phyloP scores from a whole-genome alignment of 2,797 vertebrate species.

The Typhlichthys eigenmanni region DNA sequence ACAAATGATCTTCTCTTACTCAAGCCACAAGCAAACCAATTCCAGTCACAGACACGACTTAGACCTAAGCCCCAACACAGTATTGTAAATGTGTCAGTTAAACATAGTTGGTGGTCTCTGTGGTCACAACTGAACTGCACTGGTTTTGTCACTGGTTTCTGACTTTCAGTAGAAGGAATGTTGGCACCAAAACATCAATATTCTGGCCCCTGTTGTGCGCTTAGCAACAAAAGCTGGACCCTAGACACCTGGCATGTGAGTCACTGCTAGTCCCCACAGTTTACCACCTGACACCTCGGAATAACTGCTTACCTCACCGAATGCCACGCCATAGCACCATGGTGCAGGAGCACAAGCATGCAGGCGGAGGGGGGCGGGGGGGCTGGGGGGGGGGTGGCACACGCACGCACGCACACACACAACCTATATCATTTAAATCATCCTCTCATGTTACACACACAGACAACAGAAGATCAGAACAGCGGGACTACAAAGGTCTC shows the following conservation, averaged over 20 bases:
- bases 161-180: too few relatives aligned
- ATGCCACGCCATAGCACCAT: not conserved
- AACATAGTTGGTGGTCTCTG: not conserved
- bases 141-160: too few relatives aligned
- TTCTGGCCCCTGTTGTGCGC: too few relatives aligned
- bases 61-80: not conserved
- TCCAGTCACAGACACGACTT: not conserved
- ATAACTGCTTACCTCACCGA: conserved; percentile 38
- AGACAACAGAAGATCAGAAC: conserved; percentile 11
- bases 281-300: conserved; percentile 47
- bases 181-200: too few relatives aligned
- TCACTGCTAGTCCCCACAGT: conserved; percentile 27
- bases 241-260: conserved; percentile 15
- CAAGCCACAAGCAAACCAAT: not conserved
- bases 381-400: too few relatives aligned
- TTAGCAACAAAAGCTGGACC: not conserved
- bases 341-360: conserved; percentile 1
- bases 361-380: not conserved
- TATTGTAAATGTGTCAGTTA: too few relatives aligned
- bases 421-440: conserved; percentile 2
- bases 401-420: conserved; percentile 1
- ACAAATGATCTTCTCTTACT: not conserved
- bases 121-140: too few relatives aligned
- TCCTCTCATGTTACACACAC: conserved; percentile 8
- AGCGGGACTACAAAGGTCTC: conserved; percentile 6